A percentile compares a stretch with the other conserved stretches of the same genome.
These are phyloP conservation scores for Orthochromis indermauri DNA, from an alignment of 2,113 vertebrate genomes.

Conservation along the genomic window DNA sequence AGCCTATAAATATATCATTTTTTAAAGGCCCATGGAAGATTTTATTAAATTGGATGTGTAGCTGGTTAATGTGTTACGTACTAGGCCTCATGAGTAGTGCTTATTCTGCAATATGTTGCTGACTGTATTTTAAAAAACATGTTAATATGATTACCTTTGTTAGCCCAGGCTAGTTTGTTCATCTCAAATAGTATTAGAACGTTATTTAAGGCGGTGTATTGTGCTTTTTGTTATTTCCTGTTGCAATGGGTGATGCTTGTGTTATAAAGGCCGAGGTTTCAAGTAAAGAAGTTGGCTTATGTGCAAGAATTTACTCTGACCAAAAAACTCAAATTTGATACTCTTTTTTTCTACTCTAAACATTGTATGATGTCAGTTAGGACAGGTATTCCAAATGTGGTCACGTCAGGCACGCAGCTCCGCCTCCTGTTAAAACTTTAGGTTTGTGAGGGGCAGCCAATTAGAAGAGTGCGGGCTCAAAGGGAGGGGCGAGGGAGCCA, in stretches of 20 bases:
- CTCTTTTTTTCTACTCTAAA: background rate
- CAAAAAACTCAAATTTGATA: background rate
- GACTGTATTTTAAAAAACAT: background rate
- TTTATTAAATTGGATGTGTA: background rate
- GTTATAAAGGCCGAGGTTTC: background rate
- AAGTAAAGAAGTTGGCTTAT: background rate
- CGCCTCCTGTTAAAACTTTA: background rate
- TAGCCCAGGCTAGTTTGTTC: background rate
- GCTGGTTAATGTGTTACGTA: background rate
- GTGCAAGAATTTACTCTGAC: background rate
- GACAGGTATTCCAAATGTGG: background rate
- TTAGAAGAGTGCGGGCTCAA: background rate
- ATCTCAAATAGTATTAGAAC: background rate
- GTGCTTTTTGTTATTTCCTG: background rate
- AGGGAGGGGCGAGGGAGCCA: background rate
- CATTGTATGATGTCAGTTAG: background rate
- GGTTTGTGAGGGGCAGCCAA: background rate
- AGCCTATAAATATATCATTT: background rate
- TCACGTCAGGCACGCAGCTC: background rate
- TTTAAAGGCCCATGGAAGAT: too few relatives aligned
- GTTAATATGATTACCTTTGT: background rate
- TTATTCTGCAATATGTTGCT: background rate
- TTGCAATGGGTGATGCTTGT: background rate
- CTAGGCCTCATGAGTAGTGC: background rate
- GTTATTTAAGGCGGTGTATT: background rate